Evolutionary conservation across 35 echinoderm and acorn worm species (phyloP), one percentile per base, ranked within the genome.

Genomic region (Eucidaris tribuloides): DNA sequence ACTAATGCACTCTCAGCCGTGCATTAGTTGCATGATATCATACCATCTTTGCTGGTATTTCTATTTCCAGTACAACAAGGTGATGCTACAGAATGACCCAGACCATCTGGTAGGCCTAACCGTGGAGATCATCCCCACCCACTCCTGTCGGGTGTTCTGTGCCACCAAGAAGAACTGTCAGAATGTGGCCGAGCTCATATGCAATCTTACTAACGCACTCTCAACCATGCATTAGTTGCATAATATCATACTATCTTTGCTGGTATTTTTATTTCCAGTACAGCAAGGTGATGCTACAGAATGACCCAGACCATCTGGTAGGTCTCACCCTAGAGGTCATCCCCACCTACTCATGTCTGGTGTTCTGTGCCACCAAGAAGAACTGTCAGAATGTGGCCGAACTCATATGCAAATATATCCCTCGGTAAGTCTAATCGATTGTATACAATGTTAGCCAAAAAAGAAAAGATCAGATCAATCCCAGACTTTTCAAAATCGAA

Each of bases 291-390:
- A 92, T 96, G 84, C 70, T 77, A 22, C 78, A 91, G 42, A 88
- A 81, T 40, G 93, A 96, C 54, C 93, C 93, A 1, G 93, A 96
- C 34, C 93, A 96, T 49, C 78, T 96, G 40, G 65, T 96, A 4
- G 93, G 93, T 13, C 77, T 96, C 24, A 84, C 89, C 19, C 58
- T 91, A n/a, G 93, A 96, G 59, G 93, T 96, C 38, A 92, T 96
- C 31, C 93, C 93, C 6, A 65, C 87, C 58, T 74, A 88, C 62
- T 96, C 93, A 0, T 96, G 93, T 27, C 85, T 96, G 9, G 71
- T 96, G 59, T 96, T 96, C 85, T 96, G 93, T 88, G 78, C 93
- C 18, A 96, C 93, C n/a, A 96, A 96, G 71, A 96, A 91, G 65
- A 96, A 88, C 70, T 96, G 93, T 63, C 93, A 96, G 71, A 91